Evolutionary conservation across 2,113 vertebrate genomes (phyloP).

Genomic region (Phalacrocorax carbo): DNA sequence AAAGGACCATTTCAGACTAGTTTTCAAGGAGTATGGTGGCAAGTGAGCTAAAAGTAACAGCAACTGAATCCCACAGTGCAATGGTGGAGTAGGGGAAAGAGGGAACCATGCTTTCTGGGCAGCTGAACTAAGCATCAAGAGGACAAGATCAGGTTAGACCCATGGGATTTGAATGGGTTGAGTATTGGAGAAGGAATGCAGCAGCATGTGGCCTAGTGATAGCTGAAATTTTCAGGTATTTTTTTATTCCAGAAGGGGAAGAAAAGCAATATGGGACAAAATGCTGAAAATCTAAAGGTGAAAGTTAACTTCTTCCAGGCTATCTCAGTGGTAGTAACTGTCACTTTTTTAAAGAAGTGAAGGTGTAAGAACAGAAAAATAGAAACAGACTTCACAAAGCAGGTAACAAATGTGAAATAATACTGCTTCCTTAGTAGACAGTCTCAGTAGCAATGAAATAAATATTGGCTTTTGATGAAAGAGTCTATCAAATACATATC

Average conservation of each 20-base stretch:
- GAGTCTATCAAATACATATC: not conserved
- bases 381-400: slow-evolving; percentile 23
- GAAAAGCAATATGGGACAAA: not conserved
- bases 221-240: not conserved
- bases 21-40: not conserved
- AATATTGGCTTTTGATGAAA: not conserved
- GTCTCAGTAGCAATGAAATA: not conserved
- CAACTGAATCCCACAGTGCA: not conserved
- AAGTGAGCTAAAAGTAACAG: not conserved
- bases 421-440: not conserved
- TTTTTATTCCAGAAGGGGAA: not conserved
- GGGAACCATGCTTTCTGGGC: accelerated
- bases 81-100: accelerated
- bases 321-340: not conserved
- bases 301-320: not conserved
- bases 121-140: not conserved
- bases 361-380: not conserved
- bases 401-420: slow-evolving; percentile 32
- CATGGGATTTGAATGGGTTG: not conserved
- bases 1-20: not conserved
- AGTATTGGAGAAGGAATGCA: not conserved
- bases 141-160: not conserved
- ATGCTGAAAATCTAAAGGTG: not conserved
- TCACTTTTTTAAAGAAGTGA: not conserved
- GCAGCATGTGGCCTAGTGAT: not conserved